Conservation (phyloP, 2,797 vertebrate species). For the Brotula barbata region DNA sequence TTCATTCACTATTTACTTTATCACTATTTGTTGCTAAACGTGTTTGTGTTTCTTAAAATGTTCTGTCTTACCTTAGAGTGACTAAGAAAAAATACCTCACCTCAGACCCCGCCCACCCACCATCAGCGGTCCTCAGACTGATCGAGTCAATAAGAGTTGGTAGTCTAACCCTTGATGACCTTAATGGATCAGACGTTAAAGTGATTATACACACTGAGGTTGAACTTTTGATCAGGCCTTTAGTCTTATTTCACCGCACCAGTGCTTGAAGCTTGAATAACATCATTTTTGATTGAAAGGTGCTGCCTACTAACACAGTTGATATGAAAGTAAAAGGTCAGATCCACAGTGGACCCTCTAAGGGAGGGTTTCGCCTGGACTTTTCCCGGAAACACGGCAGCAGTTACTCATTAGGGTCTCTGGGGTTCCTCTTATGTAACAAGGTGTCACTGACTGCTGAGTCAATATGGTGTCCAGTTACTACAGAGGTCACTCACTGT, state of each 20-base stretch:
- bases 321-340: conserved; percentile 8
- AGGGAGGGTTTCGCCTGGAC: conserved; percentile 16
- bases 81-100: too few species aligned
- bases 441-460: conserved; percentile 33
- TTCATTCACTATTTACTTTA: not conserved
- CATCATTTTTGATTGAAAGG: not conserved
- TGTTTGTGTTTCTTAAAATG: too few species aligned
- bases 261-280: not conserved
- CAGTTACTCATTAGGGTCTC: conserved; percentile 38
- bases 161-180: too few species aligned
- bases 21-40: too few species aligned
- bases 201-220: too few species aligned
- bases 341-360: conserved; percentile 8
- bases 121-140: too few species aligned
- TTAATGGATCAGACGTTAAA: too few species aligned
- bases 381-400: conserved; percentile 29
- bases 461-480: conserved; percentile 12
- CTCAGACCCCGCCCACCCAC: too few species aligned
- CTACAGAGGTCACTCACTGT: conserved; percentile 51
- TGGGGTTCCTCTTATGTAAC: conserved; percentile 40
- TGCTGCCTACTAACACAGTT: not conserved
- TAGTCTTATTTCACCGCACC: too few species aligned
- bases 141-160: too few species aligned
- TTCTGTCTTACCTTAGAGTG: too few species aligned
- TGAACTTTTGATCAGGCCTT: too few species aligned